Conservation (phyloP, 2,113 vertebrate genomes). For the Tamias sibiricus region DNA sequence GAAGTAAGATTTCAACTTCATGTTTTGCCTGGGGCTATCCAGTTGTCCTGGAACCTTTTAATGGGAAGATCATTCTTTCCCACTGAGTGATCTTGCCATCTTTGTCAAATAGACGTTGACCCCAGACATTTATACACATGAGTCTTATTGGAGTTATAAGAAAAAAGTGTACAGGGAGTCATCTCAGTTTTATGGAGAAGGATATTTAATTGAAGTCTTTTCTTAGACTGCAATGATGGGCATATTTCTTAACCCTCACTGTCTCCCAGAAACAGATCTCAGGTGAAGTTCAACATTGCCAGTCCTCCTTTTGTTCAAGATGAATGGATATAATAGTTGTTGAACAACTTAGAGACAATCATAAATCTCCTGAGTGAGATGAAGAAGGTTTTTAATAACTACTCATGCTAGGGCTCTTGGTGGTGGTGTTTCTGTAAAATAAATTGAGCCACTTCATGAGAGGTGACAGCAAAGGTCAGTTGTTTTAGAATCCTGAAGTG, state of each 20-base stretch:
- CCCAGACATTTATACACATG: not conserved
- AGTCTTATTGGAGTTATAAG: not conserved
- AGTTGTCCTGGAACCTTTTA: not conserved
- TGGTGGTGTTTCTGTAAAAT: not conserved
- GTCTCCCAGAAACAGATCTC: not conserved
- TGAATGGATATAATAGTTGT: not conserved
- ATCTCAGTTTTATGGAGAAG: not conserved
- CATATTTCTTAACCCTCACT: not conserved
- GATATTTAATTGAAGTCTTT: not conserved
- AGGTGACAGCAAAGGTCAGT: not conserved
- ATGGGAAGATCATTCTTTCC: not conserved
- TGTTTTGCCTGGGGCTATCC: not conserved
- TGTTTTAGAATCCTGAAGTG: not conserved
- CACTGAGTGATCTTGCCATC: not conserved
- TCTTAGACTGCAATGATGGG: not conserved
- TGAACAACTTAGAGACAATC: not conserved
- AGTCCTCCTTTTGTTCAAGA: not conserved
- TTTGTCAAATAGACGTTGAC: not conserved
- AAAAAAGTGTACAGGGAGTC: not conserved
- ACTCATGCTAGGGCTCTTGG: not conserved
- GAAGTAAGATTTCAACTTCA: not conserved
- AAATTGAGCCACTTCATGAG: not conserved
- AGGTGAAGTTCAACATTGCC: not conserved
- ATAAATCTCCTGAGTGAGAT: not conserved
- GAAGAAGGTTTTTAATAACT: not conserved